phyloP scores from a whole-genome alignment of 2,888 invertebrate genomes.

The Nemotelus nigrinus region DNA sequence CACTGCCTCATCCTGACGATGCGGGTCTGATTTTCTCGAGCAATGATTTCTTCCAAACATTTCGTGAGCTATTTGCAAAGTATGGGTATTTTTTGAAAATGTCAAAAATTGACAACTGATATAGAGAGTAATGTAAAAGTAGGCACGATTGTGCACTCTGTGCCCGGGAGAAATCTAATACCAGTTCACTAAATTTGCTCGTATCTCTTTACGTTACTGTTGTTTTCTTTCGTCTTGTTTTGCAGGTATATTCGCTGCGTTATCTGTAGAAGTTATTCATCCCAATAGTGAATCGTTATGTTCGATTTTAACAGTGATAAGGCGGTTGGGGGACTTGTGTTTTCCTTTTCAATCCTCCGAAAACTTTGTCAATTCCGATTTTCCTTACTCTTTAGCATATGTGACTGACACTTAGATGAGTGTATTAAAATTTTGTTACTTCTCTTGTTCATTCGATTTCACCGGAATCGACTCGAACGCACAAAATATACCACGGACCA shows the following conservation, averaged over 20 bases:
- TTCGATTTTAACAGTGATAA: neutral
- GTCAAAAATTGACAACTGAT: conserved; percentile 2
- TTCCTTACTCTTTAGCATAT: conserved; percentile 36
- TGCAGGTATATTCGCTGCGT: neutral
- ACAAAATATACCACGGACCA: neutral
- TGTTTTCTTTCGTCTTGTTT: neutral
- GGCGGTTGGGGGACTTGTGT: neutral
- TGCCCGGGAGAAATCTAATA: neutral
- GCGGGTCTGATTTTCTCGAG: neutral
- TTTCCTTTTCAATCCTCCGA: neutral
- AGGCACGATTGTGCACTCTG: neutral
- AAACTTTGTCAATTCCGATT: conserved; percentile 34
- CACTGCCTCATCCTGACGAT: neutral
- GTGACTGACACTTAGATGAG: conserved; percentile 38
- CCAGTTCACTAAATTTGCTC: neutral
- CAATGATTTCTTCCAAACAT: neutral
- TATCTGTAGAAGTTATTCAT: neutral
- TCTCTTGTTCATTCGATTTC: conserved; percentile 9
- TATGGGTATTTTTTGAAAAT: neutral
- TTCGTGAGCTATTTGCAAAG: neutral
- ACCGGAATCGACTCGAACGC: neutral
- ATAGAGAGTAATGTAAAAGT: neutral
- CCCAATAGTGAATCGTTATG: too few species aligned
- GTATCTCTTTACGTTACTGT: neutral
- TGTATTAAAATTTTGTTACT: conserved; percentile 34